These are phyloP conservation scores for Tyria jacobaeae DNA, from an alignment of 2,888 invertebrate species.

Conservation along the genomic window DNA sequence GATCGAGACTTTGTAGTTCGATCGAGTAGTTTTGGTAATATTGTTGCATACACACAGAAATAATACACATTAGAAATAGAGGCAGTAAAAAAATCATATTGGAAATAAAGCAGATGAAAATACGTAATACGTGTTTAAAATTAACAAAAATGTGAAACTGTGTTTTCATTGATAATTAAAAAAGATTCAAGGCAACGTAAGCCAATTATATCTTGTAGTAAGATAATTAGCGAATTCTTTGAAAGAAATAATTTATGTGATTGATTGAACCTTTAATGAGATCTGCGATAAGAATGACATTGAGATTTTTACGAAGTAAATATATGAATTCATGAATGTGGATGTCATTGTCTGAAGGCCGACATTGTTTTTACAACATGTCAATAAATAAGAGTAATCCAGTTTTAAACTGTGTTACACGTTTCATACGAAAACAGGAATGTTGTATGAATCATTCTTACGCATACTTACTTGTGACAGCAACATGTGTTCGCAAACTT, in stretches of 20 bases:
- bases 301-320: constrained; percentile 7
- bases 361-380: constrained; percentile 3
- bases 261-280: constrained; percentile 20
- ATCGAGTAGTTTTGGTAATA: no score
- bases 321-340: constrained; percentile 6
- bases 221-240: constrained; percentile 25
- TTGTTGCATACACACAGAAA: no score
- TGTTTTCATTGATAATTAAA: constrained; percentile 15
- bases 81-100: no score
- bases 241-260: constrained; percentile 20
- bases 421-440: neutral
- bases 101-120: no score
- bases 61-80: no score
- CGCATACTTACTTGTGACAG: neutral
- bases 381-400: constrained; percentile 35
- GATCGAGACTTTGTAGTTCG: no score
- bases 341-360: constrained; percentile 15
- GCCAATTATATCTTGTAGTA: neutral
- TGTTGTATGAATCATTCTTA: constrained; percentile 5
- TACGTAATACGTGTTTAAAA: neutral
- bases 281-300: constrained; percentile 16
- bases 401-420: constrained; percentile 1
- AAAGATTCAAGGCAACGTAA: neutral
- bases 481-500: neutral
- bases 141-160: neutral